These are phyloP conservation scores for Saguinus imperator DNA, from an alignment of 2,113 vertebrate genomes.

Conservation along the genomic window DNA sequence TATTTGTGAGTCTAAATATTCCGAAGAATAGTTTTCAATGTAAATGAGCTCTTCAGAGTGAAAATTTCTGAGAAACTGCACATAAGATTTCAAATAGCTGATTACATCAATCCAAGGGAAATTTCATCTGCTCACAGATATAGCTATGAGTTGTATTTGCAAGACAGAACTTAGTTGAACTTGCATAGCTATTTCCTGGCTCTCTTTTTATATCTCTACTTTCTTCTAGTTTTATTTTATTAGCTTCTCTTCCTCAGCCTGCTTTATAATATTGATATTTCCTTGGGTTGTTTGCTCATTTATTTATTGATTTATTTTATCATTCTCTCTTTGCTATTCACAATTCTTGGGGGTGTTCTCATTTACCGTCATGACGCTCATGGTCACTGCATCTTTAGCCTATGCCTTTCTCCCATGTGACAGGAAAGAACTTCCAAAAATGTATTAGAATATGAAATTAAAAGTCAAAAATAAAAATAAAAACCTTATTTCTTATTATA, in stretches of 20 bases:
- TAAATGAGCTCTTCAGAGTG: neutral
- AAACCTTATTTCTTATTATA: neutral
- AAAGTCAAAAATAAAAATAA: neutral
- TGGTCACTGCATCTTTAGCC: neutral
- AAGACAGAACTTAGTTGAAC: neutral
- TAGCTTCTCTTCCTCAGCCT: neutral
- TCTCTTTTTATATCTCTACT: neutral
- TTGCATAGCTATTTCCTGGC: neutral
- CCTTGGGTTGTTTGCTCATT: neutral
- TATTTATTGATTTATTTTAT: neutral
- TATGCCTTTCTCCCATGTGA: neutral
- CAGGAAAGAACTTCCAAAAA: neutral
- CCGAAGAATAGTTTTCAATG: conserved; percentile 2
- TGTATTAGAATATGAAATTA: neutral
- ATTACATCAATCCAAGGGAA: neutral
- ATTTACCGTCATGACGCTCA: neutral
- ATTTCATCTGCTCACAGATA: neutral
- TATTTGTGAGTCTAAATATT: conserved; percentile 6
- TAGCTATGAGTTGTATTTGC: neutral
- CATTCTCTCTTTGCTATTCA: neutral
- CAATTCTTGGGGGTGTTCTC: neutral
- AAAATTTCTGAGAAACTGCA: neutral
- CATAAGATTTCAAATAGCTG: neutral
- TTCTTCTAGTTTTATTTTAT: neutral
- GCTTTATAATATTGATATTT: neutral